Evolutionary conservation across 2,797 vertebrate genomes (phyloP), one percentile per base, ranked within the genome.

Genomic region (Carduelis carduelis): DNA sequence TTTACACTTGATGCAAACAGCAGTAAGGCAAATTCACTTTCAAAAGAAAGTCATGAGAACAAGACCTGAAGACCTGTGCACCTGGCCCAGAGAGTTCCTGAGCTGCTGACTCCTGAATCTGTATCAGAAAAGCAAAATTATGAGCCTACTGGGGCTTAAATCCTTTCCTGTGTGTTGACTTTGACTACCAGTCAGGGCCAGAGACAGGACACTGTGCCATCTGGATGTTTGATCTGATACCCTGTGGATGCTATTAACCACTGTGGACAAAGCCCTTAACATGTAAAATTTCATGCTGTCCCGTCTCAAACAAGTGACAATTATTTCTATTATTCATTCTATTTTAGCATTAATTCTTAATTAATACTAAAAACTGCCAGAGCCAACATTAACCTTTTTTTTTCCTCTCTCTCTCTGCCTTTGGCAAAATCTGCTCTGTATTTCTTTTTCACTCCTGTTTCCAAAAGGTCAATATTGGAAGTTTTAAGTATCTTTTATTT

Each of bases 61-160:
- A 32, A 78, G 44, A 49, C 21, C 30, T 1, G 0, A 32, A 78
- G 44, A 49, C 21, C 30, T 1, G 0, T 6, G 8, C 13, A 46
- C 15, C 30, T 13, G n/a, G 19, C 8, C 44, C 27, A 85, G 24
- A 52, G 37, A 46, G 39, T 39, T 79, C 39, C 63, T 35, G 88
- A 91, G 59, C 32, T 64, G 21, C 59, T 60, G 14, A 39, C 8
- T 52, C 27, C 23, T 66, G 23, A 18, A 82, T 37, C 55, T 53
- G 15, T 47, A 60, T 5, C 24, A 63, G 21, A 16, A 81, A 75
- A 87, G 6, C 39, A 24, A 16, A 43, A 49, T 23, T 66, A 53
- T 3, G 14, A 59, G 14, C 19, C n/a, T 20, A 83, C 14, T 26
- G 17, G n/a, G 69, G 34, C 50, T 57, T 85, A 34, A 79, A 64